A percentile compares a stretch with the other conserved stretches of the same genome.
Conservation (phyloP, 2,113 vertebrate species). For the Myotis lucifugus region DNA sequence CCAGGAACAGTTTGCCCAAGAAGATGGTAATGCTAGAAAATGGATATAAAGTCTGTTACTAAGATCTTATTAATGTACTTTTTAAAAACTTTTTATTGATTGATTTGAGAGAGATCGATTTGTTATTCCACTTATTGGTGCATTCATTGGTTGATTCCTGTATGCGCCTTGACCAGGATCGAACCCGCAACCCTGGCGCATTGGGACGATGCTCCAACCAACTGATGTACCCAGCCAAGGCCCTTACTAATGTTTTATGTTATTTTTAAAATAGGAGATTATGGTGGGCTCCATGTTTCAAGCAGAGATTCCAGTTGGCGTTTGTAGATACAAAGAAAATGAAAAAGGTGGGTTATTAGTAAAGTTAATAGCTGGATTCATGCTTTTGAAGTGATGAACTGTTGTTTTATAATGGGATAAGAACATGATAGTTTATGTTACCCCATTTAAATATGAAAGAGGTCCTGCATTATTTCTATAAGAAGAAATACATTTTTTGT, state of each 20-base stretch:
- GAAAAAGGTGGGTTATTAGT: conserved; percentile 90
- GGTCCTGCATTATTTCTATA: neutral
- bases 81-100: neutral
- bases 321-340: conserved; percentile 95
- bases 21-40: conserved; percentile 47
- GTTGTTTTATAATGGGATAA: neutral
- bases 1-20: conserved; percentile 36
- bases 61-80: conserved; percentile 51
- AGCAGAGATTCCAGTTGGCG: conserved; percentile 95
- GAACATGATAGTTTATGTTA: conserved; percentile 9
- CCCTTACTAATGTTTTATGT: conserved; percentile 58
- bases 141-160: neutral
- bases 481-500: neutral
- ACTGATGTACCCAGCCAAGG: neutral
- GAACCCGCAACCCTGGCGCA: neutral
- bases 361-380: neutral
- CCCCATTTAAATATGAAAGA: neutral
- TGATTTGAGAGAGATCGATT: neutral
- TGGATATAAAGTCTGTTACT: conserved; percentile 32
- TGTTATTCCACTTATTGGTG: neutral
- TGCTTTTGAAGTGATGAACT: conserved; percentile 4
- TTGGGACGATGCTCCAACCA: neutral
- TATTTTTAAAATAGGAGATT: conserved; percentile 91
- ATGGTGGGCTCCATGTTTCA: conserved; percentile 99
- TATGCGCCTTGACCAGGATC: neutral